Conservation (phyloP, 2,888 invertebrate genomes). For the Margaritifera margaritifera region DNA sequence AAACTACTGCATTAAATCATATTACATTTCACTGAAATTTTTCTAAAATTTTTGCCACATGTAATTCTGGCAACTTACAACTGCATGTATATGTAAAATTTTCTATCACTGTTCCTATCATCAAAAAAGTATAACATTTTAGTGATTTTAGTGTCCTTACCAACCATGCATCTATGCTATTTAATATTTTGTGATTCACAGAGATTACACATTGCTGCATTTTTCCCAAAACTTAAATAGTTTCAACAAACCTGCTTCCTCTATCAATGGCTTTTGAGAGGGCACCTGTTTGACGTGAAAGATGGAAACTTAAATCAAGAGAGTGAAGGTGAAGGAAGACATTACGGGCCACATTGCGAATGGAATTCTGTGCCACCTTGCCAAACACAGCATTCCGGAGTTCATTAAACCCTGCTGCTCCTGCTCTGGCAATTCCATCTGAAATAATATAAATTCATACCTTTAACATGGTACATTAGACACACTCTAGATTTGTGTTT, state of each 20-base stretch:
- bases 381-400: slow-evolving; percentile 98
- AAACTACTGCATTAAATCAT: too few species aligned
- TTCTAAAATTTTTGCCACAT: too few species aligned
- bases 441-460: slow-evolving; percentile 45
- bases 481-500: too few species aligned
- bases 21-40: too few species aligned
- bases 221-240: not conserved
- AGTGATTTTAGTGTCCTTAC: too few species aligned
- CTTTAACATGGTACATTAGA: too few species aligned
- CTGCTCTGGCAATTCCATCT: slow-evolving; percentile 95
- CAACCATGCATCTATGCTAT: not conserved
- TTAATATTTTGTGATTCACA: not conserved
- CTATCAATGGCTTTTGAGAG: slow-evolving; percentile 85
- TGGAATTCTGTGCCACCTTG: slow-evolving; percentile 96
- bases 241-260: slow-evolving; percentile 70
- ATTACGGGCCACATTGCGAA: slow-evolving; percentile 92
- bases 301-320: slow-evolving; percentile 94
- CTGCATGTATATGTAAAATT: too few species aligned
- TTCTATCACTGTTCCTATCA: too few species aligned
- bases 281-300: slow-evolving; percentile 95
- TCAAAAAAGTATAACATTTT: too few species aligned
- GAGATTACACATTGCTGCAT: not conserved
- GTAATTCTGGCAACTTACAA: too few species aligned
- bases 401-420: slow-evolving; percentile 95
- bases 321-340: slow-evolving; percentile 97